phyloP scores from a whole-genome alignment of 2,888 invertebrate genomes.

The Alviniconcha strummeri region DNA sequence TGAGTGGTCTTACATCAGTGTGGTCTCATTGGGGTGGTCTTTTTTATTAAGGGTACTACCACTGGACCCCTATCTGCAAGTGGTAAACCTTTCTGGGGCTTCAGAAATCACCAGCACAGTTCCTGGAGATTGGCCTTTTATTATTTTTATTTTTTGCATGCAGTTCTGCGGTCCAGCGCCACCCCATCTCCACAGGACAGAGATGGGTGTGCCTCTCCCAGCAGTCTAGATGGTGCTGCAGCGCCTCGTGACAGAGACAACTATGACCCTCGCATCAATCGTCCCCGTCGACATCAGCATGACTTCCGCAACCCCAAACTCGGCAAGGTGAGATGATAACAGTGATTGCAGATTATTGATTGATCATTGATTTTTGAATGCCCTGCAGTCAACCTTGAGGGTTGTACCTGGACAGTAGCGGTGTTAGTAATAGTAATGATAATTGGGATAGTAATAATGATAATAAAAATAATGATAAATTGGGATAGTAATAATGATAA shows the following conservation, averaged over 20 bases:
- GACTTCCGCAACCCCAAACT: constrained; percentile 53
- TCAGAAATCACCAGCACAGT: no score
- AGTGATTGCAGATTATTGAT: neutral
- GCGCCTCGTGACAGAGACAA: constrained; percentile 45
- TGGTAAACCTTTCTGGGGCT: no score
- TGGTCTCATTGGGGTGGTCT: no score
- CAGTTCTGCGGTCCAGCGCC: constrained; percentile 19
- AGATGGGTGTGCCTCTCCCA: constrained; percentile 6
- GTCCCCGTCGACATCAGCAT: constrained; percentile 58
- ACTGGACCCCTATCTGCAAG: no score
- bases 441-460: no score
- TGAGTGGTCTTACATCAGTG: no score
- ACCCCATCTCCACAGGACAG: neutral
- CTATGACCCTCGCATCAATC: constrained; percentile 44
- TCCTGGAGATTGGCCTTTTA: neutral
- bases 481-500: no score
- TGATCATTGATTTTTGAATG: neutral
- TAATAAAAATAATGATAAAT: no score
- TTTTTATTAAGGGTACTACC: no score
- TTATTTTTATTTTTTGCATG: neutral
- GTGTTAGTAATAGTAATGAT: no score
- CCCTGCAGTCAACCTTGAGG: neutral
- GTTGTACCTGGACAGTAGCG: no score
- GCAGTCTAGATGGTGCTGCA: constrained; percentile 23
- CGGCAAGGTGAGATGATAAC: constrained; percentile 50